Conservation (phyloP, 2,797 vertebrate genomes). For the Oryzias dopingdopingensis region DNA sequence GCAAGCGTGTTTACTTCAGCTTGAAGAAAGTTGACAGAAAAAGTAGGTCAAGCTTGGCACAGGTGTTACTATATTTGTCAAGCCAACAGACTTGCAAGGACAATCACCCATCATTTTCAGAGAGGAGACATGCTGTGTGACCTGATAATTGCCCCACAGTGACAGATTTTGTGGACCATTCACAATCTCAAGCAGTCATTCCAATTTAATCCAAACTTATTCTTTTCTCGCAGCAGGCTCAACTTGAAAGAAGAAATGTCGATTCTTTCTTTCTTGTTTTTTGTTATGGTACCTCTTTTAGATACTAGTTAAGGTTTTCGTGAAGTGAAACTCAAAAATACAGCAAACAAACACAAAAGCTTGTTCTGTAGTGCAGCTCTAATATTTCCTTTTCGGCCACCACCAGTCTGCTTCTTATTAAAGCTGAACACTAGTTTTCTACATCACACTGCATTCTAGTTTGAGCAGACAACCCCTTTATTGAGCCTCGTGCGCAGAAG, state of each 20-base stretch:
- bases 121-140: conserved; percentile 24
- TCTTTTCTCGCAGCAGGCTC: conserved; percentile 37
- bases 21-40: conserved; percentile 53
- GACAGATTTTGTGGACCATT: conserved; percentile 41
- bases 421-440: too few relatives aligned
- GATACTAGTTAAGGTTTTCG: too few relatives aligned
- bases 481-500: too few relatives aligned
- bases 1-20: conserved; percentile 51
- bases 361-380: too few relatives aligned
- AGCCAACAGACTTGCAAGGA: conserved; percentile 41
- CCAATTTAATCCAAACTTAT: conserved; percentile 40
- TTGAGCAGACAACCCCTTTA: too few relatives aligned
- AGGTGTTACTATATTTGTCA: conserved; percentile 54
- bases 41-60: conserved; percentile 64
- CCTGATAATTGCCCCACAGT: conserved; percentile 48
- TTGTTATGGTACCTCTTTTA: too few relatives aligned
- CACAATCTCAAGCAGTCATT: conserved; percentile 6
- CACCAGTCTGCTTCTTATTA: too few relatives aligned
- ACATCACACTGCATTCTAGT: too few relatives aligned
- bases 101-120: conserved; percentile 46
- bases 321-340: too few relatives aligned
- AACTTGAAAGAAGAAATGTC: conserved; percentile 5
- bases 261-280: background rate
- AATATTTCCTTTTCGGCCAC: too few relatives aligned
- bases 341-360: too few relatives aligned